Evolutionary conservation across 2,797 vertebrate genomes (phyloP), one percentile per base, ranked within the genome.

Genomic region (Typhlichthys eigenmanni): DNA sequence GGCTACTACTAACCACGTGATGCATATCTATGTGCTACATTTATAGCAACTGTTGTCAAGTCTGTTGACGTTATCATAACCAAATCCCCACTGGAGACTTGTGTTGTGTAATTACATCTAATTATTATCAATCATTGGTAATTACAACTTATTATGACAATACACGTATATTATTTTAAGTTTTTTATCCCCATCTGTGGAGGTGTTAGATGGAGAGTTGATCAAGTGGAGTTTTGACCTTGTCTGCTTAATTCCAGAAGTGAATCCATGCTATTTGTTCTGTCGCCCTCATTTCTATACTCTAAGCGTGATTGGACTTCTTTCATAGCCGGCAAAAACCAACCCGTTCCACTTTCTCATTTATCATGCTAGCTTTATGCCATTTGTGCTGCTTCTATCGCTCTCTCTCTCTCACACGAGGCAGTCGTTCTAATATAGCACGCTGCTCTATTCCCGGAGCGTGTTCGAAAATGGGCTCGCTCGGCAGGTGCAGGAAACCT

Each of bases 391-490:
- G 47, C 63, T 69, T 38, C 58, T 68, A 19, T 47, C 69, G 14
- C 55, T 56, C 69, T 57, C 34, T 70, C 45, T 53, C 19, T 71
- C 51, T 57, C 45, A 53, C 57, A 47, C 55, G 34, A 71, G 51
- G 47, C 57, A 54, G 62, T 66, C 58, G 54, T 66, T 62, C 69
- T 77, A 70, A 83, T 86, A 73, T 61, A 55, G 74, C 74, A 75
- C 73, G 70, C 49, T 71, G 79, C 71, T 71, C 68, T 82, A 13
- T 14, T 54, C 49, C 43, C 48, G 3, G 74, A 81, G 74, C 68
- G 45, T 84, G 82, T 78, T 79, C 79, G 81, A 85, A 87, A 87
- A 79, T 71, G 80, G 69, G 55, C 75, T 80, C 69, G 77, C 70
- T 85, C 65, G 58, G 69, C 43, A 50, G 71, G 66, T 79, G 77